Base-by-base conservation (phyloP, 1,140 invertebrate species). In the Cotesia glomerata region DNA sequence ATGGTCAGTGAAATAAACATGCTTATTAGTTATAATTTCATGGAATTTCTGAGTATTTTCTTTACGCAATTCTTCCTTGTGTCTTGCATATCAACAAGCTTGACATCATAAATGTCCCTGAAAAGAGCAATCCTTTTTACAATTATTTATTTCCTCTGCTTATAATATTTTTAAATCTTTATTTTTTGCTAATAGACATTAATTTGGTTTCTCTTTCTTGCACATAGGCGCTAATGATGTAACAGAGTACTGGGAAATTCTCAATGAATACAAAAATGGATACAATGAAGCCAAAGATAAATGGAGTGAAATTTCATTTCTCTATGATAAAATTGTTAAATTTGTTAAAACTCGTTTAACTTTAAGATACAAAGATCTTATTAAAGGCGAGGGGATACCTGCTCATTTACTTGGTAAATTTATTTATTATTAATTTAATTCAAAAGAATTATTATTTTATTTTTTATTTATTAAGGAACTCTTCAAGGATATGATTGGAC, bases 401-500 rank as follows among this genome's bases (percentile, higher is more conserved):
- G 87, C 87, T 61, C 86, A 90, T 85, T 84, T 89, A 75, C 79
- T 91, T 26, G 89, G 91, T 91, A 86, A 89, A 81, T 71, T 71
- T 14, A 71, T 71, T 54, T 59, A 36, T 39, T 68, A 59, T 67
- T 26, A 62, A 59, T 39, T 45, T 52, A 51, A 49, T 66, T 51
- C 16, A 69, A 52, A 66, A 68, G 13, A 54, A 66, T 59, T 59
- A 73, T 73, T 65, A 74, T 73, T 66, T 67, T 75, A 45, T 71
- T 36, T 56, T 34, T 62, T 74, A 58, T 69, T 51, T 76, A 54
- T 76, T 74, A 81, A 91, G 90, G 88, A 75, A 89, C 89, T 1
- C 79, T 90, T 16, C 84, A 87, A 72, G 90, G 89, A 63, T 86
- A 88, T 34, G 90, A 91, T 77, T 92, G 90, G 90, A 89, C 88